phyloP scores from a whole-genome alignment of 2,113 vertebrate species.

The Odontesthes bonariensis region DNA sequence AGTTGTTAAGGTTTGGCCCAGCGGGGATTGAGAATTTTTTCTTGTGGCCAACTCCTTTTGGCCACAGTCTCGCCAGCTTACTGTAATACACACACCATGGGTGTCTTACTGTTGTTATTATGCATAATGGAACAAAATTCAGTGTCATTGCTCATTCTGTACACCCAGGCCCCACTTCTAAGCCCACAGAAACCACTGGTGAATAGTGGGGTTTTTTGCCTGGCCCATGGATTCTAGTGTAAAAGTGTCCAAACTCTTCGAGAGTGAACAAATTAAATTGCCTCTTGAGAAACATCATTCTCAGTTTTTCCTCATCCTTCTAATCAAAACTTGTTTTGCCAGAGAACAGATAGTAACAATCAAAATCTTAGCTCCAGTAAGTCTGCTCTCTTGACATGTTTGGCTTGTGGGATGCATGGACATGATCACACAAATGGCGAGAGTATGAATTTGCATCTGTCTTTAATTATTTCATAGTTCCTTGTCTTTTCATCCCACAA shows the following conservation, averaged over 20 bases:
- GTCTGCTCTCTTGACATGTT: constrained; percentile 25
- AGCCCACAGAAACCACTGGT: constrained; percentile 16
- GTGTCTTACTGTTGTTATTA: constrained; percentile 56
- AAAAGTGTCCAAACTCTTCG: constrained; percentile 23
- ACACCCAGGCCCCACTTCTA: neutral
- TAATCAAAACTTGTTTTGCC: constrained; percentile 25
- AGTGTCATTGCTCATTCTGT: constrained; percentile 26
- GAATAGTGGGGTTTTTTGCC: constrained; percentile 14
- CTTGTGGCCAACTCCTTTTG: constrained; percentile 63
- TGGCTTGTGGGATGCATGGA: constrained; percentile 31
- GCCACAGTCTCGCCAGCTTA: constrained; percentile 41
- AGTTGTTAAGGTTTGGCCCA: constrained; percentile 63
- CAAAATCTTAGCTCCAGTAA: constrained; percentile 29
- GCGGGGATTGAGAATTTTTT: constrained; percentile 42
- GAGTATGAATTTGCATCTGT: constrained; percentile 10
- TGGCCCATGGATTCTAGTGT: neutral
- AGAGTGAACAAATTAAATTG: constrained; percentile 19
- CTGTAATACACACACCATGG: constrained; percentile 34
- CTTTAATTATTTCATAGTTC: constrained; percentile 20
- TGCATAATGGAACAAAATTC: constrained; percentile 59
- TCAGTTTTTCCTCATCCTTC: neutral
- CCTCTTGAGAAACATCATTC: constrained; percentile 40
- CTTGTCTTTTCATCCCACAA: constrained; percentile 18
- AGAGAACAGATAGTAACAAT: constrained; percentile 32
- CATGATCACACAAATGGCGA: constrained; percentile 28